These are phyloP conservation scores for Crotophaga sulcirostris DNA, from an alignment of 2,113 vertebrate species.

Conservation along the genomic window DNA sequence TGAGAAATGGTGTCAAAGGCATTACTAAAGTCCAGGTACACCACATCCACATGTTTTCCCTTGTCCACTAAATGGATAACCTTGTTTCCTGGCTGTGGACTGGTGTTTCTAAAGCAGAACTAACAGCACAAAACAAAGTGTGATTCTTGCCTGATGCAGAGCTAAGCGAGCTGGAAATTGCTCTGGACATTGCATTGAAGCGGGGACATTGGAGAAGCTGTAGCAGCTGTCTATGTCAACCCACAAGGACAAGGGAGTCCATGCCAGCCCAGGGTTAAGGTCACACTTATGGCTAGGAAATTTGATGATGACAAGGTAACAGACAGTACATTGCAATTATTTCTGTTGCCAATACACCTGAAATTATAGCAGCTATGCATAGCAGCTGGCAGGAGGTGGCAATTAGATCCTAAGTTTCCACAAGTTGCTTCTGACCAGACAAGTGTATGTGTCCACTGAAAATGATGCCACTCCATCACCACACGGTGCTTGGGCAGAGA, in stretches of 20 bases:
- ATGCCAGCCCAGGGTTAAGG: neutral
- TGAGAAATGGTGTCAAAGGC: too few species aligned
- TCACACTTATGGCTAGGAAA: neutral
- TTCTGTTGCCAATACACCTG: neutral
- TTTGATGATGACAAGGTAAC: neutral
- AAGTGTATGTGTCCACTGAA: neutral
- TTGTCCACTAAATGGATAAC: too few species aligned
- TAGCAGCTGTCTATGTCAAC: accelerated
- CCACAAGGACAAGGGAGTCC: neutral
- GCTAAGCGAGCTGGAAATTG: neutral
- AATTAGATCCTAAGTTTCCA: neutral
- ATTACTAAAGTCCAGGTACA: too few species aligned
- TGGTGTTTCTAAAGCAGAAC: neutral
- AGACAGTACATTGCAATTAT: neutral
- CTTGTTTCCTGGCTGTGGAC: neutral
- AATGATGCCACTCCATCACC: neutral
- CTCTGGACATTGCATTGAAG: neutral
- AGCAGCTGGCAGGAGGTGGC: neutral
- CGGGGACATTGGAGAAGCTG: neutral
- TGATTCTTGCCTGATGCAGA: neutral
- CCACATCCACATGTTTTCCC: too few species aligned
- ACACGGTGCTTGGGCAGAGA: accelerated
- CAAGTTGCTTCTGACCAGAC: neutral
- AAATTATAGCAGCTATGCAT: neutral
- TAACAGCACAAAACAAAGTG: neutral